Evolutionary conservation across 2,888 invertebrate genomes (phyloP).

Genomic region (Allolobophora icterica): DNA sequence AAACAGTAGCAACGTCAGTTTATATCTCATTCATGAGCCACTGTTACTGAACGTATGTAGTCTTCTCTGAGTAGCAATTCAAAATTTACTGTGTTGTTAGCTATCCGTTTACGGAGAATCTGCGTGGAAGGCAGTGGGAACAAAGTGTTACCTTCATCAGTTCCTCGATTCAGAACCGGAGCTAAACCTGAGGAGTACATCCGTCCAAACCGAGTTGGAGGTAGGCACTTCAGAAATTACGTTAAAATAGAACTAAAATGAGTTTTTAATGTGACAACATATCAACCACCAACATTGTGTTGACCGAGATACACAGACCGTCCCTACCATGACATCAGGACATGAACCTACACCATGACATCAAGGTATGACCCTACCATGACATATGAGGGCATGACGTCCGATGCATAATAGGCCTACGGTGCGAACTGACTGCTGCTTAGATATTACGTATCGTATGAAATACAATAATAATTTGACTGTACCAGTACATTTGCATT

Average conservation of each 20-base stretch:
- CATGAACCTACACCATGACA: no score
- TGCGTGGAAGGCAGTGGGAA: slow-evolving; percentile 34
- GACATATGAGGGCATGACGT: no score
- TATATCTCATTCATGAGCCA: no score
- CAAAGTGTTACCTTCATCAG: slow-evolving; percentile 47
- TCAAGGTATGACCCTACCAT: no score
- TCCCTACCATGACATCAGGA: no score
- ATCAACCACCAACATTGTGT: not conserved
- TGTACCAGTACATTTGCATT: not conserved
- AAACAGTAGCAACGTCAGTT: no score
- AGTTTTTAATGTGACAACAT: not conserved
- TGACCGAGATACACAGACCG: not conserved
- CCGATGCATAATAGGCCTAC: not conserved
- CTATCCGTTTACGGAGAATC: slow-evolving; percentile 29
- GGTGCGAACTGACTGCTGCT: not conserved
- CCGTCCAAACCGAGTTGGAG: slow-evolving; percentile 53
- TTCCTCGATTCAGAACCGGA: slow-evolving; percentile 45
- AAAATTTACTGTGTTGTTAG: not conserved
- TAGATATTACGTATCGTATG: no score
- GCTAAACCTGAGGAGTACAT: slow-evolving; percentile 47
- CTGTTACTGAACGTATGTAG: no score
- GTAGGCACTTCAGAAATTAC: slow-evolving; percentile 44
- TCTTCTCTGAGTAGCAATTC: no score
- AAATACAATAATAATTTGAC: not conserved
- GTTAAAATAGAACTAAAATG: no score